These are phyloP conservation scores for Phylloscopus trochilus DNA, from an alignment of 2,113 vertebrate genomes.

Conservation along the genomic window DNA sequence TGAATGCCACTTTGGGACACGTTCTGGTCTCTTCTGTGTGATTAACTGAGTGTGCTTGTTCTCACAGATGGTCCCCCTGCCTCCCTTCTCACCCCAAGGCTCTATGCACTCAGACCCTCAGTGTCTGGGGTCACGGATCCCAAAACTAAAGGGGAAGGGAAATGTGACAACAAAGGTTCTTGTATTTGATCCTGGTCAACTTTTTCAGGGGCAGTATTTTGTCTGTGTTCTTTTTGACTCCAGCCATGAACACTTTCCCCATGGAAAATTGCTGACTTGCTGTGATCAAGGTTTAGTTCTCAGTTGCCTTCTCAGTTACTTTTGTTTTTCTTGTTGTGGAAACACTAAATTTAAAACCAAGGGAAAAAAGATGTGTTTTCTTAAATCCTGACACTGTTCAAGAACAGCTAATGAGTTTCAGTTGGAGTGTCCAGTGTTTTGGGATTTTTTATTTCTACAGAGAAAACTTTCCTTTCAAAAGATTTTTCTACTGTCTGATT, in stretches of 20 bases:
- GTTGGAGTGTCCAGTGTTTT: not conserved
- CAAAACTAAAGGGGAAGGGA: not conserved
- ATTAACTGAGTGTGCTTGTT: not conserved
- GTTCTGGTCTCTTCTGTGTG: not conserved
- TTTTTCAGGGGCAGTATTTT: not conserved
- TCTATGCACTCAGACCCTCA: not conserved
- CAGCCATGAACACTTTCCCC: not conserved
- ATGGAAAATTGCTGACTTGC: not conserved
- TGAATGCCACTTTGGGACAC: not conserved
- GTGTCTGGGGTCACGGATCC: not conserved
- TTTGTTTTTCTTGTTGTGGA: not conserved
- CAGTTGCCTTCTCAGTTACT: not conserved
- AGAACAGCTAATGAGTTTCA: not conserved
- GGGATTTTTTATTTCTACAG: not conserved
- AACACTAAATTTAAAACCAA: not conserved
- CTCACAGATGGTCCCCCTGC: not conserved
- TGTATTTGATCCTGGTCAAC: not conserved
- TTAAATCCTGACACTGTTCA: not conserved
- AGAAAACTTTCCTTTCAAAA: not conserved
- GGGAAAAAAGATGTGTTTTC: fast-evolving
- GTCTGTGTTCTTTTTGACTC: not conserved
- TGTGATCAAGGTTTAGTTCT: not conserved
- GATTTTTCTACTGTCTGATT: not conserved
- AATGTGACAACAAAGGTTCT: not conserved
- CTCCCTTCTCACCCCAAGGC: not conserved